These are phyloP conservation scores for Cliona cf. orientalis DNA, from an alignment of 37 sponge, comb jelly and placozoan species.

Conservation along the genomic window DNA sequence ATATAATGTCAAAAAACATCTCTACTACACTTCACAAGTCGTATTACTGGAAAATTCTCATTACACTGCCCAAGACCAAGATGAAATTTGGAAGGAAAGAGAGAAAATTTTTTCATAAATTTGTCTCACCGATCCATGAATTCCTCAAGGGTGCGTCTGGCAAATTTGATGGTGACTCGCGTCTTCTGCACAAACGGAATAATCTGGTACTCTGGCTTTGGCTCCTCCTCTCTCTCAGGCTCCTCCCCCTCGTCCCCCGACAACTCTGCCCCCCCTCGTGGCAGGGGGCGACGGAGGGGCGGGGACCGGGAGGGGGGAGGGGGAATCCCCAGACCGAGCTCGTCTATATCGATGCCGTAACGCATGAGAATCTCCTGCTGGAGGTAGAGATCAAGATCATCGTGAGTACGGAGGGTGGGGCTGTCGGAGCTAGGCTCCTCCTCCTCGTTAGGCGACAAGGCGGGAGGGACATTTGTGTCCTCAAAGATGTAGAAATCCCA, in stretches of 20 bases:
- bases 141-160: conserved; percentile 55
- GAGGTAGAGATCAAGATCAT: not conserved
- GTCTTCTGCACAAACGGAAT: conserved; percentile 59
- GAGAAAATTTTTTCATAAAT: no score
- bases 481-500: conserved; percentile 49
- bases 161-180: conserved; percentile 38
- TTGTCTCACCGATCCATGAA: conserved; percentile 69
- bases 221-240: conserved; percentile 3
- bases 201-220: conserved; percentile 35
- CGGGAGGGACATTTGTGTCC: not conserved
- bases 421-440: not conserved
- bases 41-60: no score
- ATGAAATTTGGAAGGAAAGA: no score
- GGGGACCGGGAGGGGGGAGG: no score
- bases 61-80: no score
- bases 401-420: not conserved
- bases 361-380: conserved; percentile 12
- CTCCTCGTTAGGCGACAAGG: conserved; percentile 1
- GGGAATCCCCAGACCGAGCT: no score
- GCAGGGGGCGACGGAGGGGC: conserved; percentile 13
- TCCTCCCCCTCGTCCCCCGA: not conserved
- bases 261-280: not conserved
- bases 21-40: no score
- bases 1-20: not conserved
- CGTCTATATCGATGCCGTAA: conserved; percentile 9